A percentile compares a stretch with the other conserved stretches of the same genome.
phyloP scores from a whole-genome alignment of 2,888 invertebrate genomes.

The Invenusta paracnida region DNA sequence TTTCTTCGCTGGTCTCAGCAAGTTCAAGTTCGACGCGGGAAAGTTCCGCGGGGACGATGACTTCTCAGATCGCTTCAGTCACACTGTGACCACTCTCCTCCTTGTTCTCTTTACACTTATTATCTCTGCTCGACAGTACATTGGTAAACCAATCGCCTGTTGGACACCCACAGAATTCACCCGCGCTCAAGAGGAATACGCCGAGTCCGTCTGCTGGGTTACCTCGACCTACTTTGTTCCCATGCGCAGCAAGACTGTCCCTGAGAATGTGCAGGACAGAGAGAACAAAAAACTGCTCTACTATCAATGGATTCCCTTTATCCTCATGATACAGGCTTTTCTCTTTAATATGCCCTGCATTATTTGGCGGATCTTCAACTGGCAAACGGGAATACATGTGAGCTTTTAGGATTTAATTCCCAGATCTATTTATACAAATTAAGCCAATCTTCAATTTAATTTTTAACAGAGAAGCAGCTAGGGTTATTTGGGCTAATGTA shows the following conservation, averaged over 20 bases:
- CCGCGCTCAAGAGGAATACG: too few species aligned
- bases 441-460: too few species aligned
- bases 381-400: slow-evolving; percentile 55
- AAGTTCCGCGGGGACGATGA: slow-evolving; percentile 58
- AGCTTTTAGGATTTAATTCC: too few species aligned
- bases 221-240: slow-evolving; percentile 63
- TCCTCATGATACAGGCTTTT: slow-evolving; percentile 62
- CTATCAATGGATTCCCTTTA: slow-evolving; percentile 62
- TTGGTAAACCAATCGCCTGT: too few species aligned
- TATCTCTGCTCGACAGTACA: too few species aligned
- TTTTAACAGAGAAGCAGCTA: too few species aligned
- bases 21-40: slow-evolving; percentile 42
- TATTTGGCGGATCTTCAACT: slow-evolving; percentile 62
- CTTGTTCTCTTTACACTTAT: slow-evolving; percentile 82
- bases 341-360: slow-evolving; percentile 62
- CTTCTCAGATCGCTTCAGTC: slow-evolving; percentile 61
- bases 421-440: too few species aligned
- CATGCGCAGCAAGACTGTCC: slow-evolving; percentile 58
- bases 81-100: slow-evolving; percentile 65
- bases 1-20: slow-evolving; percentile 42
- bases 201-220: slow-evolving; percentile 64
- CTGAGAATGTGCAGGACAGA: slow-evolving; percentile 57
- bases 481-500: too few species aligned
- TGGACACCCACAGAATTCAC: too few species aligned
- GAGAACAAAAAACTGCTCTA: slow-evolving; percentile 58